Conservation (phyloP, 2,888 invertebrate genomes). For the Amiota minor region DNA sequence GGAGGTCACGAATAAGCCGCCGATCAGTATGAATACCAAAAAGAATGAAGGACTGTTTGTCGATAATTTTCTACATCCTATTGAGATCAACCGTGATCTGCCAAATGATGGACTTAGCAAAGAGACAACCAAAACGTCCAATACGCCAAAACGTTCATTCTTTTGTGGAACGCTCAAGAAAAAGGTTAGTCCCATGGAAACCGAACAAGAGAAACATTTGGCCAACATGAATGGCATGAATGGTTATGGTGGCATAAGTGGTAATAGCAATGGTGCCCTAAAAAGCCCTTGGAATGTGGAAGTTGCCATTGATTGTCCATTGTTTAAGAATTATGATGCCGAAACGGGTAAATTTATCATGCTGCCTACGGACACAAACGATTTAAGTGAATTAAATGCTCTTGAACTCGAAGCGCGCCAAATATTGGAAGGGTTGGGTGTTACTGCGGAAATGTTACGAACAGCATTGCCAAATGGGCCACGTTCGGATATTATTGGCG, state of each 20-base stretch:
- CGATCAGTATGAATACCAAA: conserved; percentile 72
- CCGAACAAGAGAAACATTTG: conserved; percentile 64
- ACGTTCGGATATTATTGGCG: conserved; percentile 80
- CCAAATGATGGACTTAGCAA: conserved; percentile 39
- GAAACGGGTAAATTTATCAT: conserved; percentile 74
- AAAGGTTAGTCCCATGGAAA: conserved; percentile 72
- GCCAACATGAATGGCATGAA: conserved; percentile 55
- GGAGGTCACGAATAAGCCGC: conserved; percentile 70
- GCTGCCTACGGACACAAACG: conserved; percentile 72
- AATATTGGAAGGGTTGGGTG: conserved; percentile 77
- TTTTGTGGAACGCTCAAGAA: conserved; percentile 72
- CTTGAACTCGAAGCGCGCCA: conserved; percentile 76
- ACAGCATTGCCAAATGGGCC: conserved; percentile 77
- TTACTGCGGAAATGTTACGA: conserved; percentile 77
- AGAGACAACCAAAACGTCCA: conserved; percentile 55
- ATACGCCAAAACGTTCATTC: conserved; percentile 64
- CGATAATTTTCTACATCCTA: conserved; percentile 72
- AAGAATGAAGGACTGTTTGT: conserved; percentile 70
- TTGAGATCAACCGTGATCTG: conserved; percentile 63
- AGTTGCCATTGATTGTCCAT: conserved; percentile 64
- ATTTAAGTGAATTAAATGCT: conserved; percentile 69
- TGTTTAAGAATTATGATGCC: conserved; percentile 72
- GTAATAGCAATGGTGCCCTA: conserved; percentile 35
- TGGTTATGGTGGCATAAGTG: conserved; percentile 28
- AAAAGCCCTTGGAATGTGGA: conserved; percentile 65